Conservation (phyloP, 1,140 invertebrate species). For the Doryteuthis pealeii region DNA sequence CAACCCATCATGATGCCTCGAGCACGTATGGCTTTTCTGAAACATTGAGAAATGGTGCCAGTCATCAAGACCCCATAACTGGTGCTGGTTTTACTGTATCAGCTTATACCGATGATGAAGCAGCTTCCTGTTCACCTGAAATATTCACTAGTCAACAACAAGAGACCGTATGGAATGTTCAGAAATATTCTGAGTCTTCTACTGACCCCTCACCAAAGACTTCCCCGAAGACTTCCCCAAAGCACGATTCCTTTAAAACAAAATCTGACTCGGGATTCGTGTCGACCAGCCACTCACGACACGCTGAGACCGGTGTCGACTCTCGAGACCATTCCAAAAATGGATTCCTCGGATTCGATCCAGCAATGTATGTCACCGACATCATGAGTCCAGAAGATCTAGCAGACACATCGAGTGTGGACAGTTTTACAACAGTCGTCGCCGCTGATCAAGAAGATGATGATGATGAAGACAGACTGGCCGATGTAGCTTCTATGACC, state of each 20-base stretch:
- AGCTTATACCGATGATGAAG: neutral
- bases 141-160: conserved; percentile 2
- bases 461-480: conserved; percentile 71
- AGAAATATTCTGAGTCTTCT: conserved; percentile 8
- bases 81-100: neutral
- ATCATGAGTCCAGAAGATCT: conserved; percentile 45
- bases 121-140: neutral
- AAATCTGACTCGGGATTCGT: conserved; percentile 24
- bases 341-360: conserved; percentile 15
- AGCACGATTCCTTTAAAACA: conserved; percentile 21
- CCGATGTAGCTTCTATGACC: conserved; percentile 57
- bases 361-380: conserved; percentile 13
- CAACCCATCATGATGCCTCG: neutral
- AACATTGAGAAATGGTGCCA: too few species aligned
- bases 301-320: neutral
- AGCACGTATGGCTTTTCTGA: too few species aligned
- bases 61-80: too few species aligned
- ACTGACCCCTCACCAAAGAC: neutral
- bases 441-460: conserved; percentile 71
- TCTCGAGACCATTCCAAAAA: conserved; percentile 12
- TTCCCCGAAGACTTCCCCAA: neutral
- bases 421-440: conserved; percentile 74
- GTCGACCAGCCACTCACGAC: conserved; percentile 18
- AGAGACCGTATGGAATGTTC: conserved; percentile 1
- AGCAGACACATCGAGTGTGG: conserved; percentile 77